Percentiles rank a stretch among this genome's conserved stretches.
Conservation (phyloP, 2,113 vertebrate genomes). For the Natator depressus region DNA sequence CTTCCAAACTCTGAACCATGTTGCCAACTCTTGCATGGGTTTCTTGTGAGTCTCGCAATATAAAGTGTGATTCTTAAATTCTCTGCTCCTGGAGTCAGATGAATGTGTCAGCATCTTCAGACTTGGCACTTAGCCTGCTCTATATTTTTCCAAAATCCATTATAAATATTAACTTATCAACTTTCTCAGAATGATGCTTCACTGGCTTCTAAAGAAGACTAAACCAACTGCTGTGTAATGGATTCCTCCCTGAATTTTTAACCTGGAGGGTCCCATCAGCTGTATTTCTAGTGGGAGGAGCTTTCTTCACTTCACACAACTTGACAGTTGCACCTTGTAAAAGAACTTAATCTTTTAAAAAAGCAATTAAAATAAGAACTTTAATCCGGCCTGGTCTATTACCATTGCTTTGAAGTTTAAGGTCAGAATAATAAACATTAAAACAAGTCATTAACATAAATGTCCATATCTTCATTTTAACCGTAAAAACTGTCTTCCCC, state of each 20-base stretch:
- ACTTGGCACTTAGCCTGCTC: not conserved
- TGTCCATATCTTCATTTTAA: not conserved
- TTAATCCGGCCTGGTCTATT: not conserved
- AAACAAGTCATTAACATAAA: not conserved
- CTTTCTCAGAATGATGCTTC: not conserved
- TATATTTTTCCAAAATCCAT: not conserved
- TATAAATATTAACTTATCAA: not conserved
- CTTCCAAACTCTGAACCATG: fast-evolving
- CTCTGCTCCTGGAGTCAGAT: not conserved
- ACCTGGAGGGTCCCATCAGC: not conserved
- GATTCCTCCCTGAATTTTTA: not conserved
- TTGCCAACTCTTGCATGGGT: not conserved
- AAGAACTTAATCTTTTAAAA: not conserved
- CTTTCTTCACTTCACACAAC: not conserved
- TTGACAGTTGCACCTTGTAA: no score
- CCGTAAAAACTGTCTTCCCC: not conserved
- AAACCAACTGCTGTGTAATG: not conserved
- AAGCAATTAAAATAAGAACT: not conserved
- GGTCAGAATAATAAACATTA: not conserved
- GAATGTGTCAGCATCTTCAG: not conserved
- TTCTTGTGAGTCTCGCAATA: fast-evolving
- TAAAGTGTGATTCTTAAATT: fast-evolving
- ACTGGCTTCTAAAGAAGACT: not conserved
- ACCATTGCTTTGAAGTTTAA: not conserved
- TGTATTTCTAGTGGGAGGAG: not conserved